Conservation (phyloP, 2,888 invertebrate genomes). For the Chloroclystis v-ata region DNA sequence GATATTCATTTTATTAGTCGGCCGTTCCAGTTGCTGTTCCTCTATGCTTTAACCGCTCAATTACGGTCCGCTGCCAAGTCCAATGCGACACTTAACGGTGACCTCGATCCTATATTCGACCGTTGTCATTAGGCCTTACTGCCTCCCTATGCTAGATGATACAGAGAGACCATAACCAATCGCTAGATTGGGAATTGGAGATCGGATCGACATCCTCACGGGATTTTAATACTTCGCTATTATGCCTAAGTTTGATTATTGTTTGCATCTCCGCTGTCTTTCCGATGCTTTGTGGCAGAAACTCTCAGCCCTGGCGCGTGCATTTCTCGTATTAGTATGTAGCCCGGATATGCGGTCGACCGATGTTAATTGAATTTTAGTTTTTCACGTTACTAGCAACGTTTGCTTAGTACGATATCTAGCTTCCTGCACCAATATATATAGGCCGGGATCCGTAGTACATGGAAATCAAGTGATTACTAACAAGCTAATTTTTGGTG, state of each 20-base stretch:
- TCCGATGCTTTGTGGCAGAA: conserved; percentile 36
- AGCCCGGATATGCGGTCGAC: conserved; percentile 47
- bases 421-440: neutral
- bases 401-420: neutral
- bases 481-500: too few species aligned
- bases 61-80: conserved; percentile 61
- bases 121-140: conserved; percentile 66
- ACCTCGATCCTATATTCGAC: conserved; percentile 67
- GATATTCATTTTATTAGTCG: conserved; percentile 31
- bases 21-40: conserved; percentile 27
- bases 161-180: conserved; percentile 57
- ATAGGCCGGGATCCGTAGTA: too few species aligned
- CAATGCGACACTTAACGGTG: conserved; percentile 62
- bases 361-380: conserved; percentile 34
- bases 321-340: conserved; percentile 63
- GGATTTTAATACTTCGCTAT: conserved; percentile 38
- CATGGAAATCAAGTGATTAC: too few species aligned
- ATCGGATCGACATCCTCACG: conserved; percentile 31
- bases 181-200: conserved; percentile 49
- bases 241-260: conserved; percentile 40
- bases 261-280: conserved; percentile 28
- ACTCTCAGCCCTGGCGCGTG: conserved; percentile 49
- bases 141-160: conserved; percentile 53
- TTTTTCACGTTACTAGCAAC: conserved; percentile 11
- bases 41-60: conserved; percentile 54